Base-by-base conservation (phyloP, 2,113 vertebrate genomes). In the Ceyx melanurus region DNA sequence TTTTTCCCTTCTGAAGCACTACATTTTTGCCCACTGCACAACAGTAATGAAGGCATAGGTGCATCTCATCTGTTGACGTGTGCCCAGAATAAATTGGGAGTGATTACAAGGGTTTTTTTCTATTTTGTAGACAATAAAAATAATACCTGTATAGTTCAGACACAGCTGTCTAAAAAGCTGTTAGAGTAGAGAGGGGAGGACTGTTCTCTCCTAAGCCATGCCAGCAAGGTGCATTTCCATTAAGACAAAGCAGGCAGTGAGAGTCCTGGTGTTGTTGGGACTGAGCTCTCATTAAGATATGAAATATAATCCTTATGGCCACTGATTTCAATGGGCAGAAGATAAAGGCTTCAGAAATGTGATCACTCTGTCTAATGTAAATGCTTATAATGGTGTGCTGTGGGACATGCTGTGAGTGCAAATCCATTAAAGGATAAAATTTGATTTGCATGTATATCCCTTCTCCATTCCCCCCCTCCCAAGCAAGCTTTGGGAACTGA, bases 341-440 rank as follows among this genome's bases (percentile, higher is more conserved):
- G 50, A 89, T 78, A 90, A 93, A 85, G 65, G 68, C 72, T 94
- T 94, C 76, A 90, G 94, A 97, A 95, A 89, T 83, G 71, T 86
- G 87, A 94, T 94, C 62, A 70, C 56, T 33, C 19, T 85, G 78
- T 90, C 81, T 92, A 75, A 88, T 83, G 78, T 90, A 83, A 91
- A 75, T 89, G 89, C 75, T 70, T 66, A 42, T 92, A 92, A 92
- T 84, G 67, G 42, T 92, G 87, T 81, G 64, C 79, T 77, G 71
- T 78, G 91, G 74, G 86, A 92, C 64, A 66, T 4, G 22, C 67
- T 90, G 72, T 89, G 85, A 95, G 92, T 79, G 51, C 88, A 95
- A 91, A 90, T 83, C 82, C 92, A 94, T 96, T 94, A 94, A 87
- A 80, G 84, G 56, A 66, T 88, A 76, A 60, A 54, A 86, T 89